Evolutionary conservation across 2,797 vertebrate genomes (phyloP).

Genomic region (Aselliscus stoliczkanus): DNA sequence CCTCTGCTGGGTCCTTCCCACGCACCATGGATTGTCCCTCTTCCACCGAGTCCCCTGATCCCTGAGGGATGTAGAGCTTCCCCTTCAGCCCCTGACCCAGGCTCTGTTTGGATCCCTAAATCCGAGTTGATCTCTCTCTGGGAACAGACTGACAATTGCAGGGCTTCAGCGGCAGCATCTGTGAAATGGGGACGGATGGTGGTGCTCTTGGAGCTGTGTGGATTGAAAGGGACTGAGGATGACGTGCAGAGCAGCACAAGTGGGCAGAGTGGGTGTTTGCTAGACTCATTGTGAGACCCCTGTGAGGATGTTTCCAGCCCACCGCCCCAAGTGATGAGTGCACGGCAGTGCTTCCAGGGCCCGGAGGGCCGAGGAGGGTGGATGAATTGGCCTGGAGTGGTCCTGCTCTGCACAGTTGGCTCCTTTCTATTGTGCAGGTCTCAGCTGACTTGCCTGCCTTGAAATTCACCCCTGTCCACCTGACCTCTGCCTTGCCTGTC

Average conservation of each 20-base stretch:
- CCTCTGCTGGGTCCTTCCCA: neutral
- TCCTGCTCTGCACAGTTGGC: neutral
- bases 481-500: neutral
- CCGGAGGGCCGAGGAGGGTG: too few relatives aligned
- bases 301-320: neutral
- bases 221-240: neutral
- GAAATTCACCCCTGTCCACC: neutral
- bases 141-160: neutral
- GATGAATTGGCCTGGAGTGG: neutral
- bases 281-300: neutral
- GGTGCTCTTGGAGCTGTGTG: neutral
- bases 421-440: too few relatives aligned
- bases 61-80: neutral
- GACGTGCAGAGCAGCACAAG: too few relatives aligned
- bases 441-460: neutral
- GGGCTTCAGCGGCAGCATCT: neutral
- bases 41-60: neutral
- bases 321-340: fast-evolving
- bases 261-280: neutral
- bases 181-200: fast-evolving
- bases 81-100: neutral
- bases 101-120: neutral
- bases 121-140: too few relatives aligned
- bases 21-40: neutral
- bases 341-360: neutral